Evolutionary conservation across 35 echinoderm and acorn worm genomes (phyloP).

Genomic region (Eucidaris tribuloides): DNA sequence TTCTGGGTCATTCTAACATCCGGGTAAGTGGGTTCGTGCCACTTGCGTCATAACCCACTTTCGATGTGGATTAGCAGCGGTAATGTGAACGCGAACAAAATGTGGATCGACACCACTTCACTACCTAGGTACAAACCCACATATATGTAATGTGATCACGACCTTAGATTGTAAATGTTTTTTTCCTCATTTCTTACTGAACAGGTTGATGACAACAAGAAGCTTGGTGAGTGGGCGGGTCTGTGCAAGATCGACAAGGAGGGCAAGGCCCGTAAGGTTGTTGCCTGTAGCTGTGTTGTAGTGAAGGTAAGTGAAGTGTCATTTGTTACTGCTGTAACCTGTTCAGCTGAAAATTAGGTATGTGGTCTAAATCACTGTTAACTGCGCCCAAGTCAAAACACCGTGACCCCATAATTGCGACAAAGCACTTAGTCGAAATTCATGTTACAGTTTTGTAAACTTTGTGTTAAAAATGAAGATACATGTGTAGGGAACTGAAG

Average conservation of each 20-base stretch:
- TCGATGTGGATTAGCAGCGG: neutral
- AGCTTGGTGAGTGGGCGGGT: constrained; percentile 98
- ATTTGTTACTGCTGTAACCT: neutral
- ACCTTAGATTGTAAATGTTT: neutral
- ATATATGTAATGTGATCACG: neutral
- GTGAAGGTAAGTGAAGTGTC: constrained; percentile 69
- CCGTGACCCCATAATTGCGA: neutral
- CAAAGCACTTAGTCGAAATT: neutral
- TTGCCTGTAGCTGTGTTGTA: constrained; percentile 99
- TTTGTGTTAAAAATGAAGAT: too few species aligned
- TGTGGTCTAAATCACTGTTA: neutral
- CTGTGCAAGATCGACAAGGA: constrained; percentile 97
- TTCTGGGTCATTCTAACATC: too few species aligned
- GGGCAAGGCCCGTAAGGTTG: constrained; percentile 99
- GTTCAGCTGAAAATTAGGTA: too few species aligned
- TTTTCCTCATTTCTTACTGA: neutral
- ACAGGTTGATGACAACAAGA: constrained; percentile 99
- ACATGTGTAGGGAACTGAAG: too few species aligned
- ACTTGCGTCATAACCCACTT: neutral
- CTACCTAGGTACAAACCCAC: neutral
- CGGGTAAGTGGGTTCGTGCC: neutral
- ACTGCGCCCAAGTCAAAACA: neutral
- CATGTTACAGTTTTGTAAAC: too few species aligned
- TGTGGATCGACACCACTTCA: neutral
- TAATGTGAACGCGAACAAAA: neutral